Evolutionary conservation across 2,888 invertebrate genomes (phyloP), one percentile per base, ranked within the genome.

Genomic region (Bedellia somnulentella): DNA sequence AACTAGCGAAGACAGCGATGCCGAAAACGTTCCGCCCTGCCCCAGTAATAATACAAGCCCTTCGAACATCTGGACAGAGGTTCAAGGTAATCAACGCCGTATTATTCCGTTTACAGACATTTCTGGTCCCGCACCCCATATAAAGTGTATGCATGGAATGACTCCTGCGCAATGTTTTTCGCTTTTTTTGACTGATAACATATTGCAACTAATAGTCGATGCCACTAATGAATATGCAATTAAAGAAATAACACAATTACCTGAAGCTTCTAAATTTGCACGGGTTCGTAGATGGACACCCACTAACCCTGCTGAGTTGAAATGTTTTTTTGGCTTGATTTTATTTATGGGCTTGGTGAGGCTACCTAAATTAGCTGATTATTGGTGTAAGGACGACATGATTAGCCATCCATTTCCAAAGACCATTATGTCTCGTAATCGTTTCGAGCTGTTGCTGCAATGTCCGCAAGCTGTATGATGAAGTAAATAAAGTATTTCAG

Each of bases 351-450:
- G 26, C 15, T 6, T 26, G 26, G 14, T 24, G 5, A 24, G 10
- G 24, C 15, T 26, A 14, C 26, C 26, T 9, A 26, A 26, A 10
- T 5, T 24, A 5, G 6, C 24, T 9, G 24, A 24, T 10, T 24
- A 24, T 24, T 24, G 24, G 24, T 24, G 5, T 5, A 10, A 9
- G 5, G 24, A 24, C 9, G 18, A 27, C 15, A 13, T 29, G 11
- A 17, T 29, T 6, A 15, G 21, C 8, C 29, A 29, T 21, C 21
- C 29, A 10, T 29, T 29, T 21, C 21, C 29, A 8, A 29, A 13
- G 21, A 21, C 29, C 3, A 9, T 27, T 9, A 27, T 27, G 27
- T 3, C 15, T 6, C 27, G 27, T 8, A 27, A 24, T 10, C 8
- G 24, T 9, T 24, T 24, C 10, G 24, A 24, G 24, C 5, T 24